A percentile compares a stretch with the other conserved stretches of the same genome.
These are phyloP conservation scores for Odontomachus brunneus DNA, from an alignment of 1,140 invertebrate genomes.

Conservation along the genomic window DNA sequence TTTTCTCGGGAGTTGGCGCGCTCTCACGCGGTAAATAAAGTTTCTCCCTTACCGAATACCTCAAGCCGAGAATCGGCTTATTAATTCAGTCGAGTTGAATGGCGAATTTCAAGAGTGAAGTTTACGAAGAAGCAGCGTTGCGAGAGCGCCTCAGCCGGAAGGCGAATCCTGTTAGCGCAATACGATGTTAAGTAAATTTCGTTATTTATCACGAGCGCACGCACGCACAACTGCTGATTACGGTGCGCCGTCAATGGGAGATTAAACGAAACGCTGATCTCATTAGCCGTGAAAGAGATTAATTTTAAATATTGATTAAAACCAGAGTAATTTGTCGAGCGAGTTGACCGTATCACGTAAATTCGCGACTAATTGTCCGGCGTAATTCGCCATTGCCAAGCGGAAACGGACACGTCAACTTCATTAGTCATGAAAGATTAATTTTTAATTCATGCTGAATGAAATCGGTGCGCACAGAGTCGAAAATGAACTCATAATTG, in stretches of 20 bases:
- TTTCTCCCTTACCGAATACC: constrained; percentile 50
- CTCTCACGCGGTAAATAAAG: constrained; percentile 41
- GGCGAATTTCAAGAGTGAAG: constrained; percentile 46
- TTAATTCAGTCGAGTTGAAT: constrained; percentile 45
- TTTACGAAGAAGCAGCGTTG: constrained; percentile 24
- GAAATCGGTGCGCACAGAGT: not conserved
- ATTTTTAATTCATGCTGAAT: not conserved
- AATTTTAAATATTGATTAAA: constrained; percentile 17
- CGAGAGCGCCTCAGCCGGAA: not conserved
- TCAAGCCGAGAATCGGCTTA: constrained; percentile 54
- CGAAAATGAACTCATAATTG: constrained; percentile 2
- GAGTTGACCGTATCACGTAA: not conserved
- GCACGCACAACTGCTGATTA: constrained; percentile 34
- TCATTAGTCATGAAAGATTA: not conserved
- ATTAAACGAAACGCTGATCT: not conserved
- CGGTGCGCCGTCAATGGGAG: not conserved
- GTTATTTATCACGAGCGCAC: constrained; percentile 25
- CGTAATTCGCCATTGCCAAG: not conserved
- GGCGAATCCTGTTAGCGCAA: constrained; percentile 36
- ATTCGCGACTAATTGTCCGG: not conserved
- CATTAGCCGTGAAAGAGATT: not conserved
- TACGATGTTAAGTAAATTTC: constrained; percentile 36
- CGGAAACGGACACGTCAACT: not conserved
- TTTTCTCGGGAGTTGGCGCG: constrained; percentile 31
- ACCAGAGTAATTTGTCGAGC: not conserved